Evolutionary conservation across 2,113 vertebrate species (phyloP), one percentile per base, ranked within the genome.

Genomic region (Petrocephalus microphthalmus): DNA sequence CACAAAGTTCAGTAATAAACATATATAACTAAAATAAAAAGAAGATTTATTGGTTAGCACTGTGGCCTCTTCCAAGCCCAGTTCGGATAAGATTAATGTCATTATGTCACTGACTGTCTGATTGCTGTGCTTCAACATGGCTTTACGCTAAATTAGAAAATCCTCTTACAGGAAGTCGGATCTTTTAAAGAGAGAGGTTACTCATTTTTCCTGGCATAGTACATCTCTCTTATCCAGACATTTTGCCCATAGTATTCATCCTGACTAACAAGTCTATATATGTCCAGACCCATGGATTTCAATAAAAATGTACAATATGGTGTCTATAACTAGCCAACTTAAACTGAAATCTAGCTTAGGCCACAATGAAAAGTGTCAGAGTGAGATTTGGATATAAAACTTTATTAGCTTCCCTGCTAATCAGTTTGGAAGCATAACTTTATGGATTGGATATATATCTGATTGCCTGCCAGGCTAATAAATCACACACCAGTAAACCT

Each of bases 1-100:
- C 71, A 78, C 17, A 78, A 78, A 78, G 71, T 78, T 78, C 7
- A 78, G 71, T 78, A 78, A 78, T 78, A 42, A 78, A 78, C 71
- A 78, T 37, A 78, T 42, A 78, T 37, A 78, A 42, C 71, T 42
- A 42, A 78, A 78, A 78, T 78, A 78, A 78, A 78, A 78, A 17
- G 0, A 1, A 29, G 33, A 78, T 78, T 78, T 42, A 78, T 78
- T 78, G 71, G 71, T 78, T 78, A 37, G 33, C 71, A 19, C 13
- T 78, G 71, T 78, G 33, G 13, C 71, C 71, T 42, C 29, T 78
- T 78, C 71, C 71, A 78, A 78, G 33, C 71, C 71, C 71, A 42
- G 60, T 29, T 67, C 60, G 25, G 33, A 78, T 78, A 78, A 78
- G 71, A 78, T 78, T 78, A 78, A 78, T 78, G 71, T 78, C 71